Conservation (phyloP, 2,888 invertebrate species). For the Rhimphoctona megacephalus region DNA sequence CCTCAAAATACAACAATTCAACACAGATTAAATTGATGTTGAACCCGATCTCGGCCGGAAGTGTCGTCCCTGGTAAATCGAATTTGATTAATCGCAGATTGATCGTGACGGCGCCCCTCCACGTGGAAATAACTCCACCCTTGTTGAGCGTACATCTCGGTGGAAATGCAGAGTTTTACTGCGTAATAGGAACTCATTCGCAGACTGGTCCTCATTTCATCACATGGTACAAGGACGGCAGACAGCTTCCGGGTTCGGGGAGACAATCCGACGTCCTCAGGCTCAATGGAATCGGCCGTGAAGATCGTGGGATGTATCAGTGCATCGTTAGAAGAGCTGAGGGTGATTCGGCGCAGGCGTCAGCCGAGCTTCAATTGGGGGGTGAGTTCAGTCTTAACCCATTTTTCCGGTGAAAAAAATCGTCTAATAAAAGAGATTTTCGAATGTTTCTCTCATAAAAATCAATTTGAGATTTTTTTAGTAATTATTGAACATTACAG, state of each 20-base stretch:
- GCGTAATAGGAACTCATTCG: constrained; percentile 82
- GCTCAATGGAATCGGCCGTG: constrained; percentile 89
- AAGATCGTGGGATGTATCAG: constrained; percentile 92
- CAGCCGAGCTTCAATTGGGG: constrained; percentile 90
- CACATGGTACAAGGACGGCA: constrained; percentile 89
- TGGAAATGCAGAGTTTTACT: constrained; percentile 90
- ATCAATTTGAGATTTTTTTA: too few species aligned
- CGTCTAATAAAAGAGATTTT: not conserved
- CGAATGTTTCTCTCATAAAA: not conserved
- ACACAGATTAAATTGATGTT: not conserved
- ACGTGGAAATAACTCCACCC: constrained; percentile 89
- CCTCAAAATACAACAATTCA: not conserved
- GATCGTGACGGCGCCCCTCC: constrained; percentile 88
- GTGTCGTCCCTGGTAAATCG: not conserved
- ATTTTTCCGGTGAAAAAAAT: not conserved
- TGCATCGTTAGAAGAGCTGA: constrained; percentile 90
- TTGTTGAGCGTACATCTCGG: constrained; percentile 91
- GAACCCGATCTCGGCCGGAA: not conserved
- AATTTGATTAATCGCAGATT: constrained; percentile 81
- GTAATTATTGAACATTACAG: too few species aligned
- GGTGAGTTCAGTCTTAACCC: constrained; percentile 85
- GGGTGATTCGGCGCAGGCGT: constrained; percentile 91
- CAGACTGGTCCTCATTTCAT: constrained; percentile 87
- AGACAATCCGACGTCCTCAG: constrained; percentile 88
- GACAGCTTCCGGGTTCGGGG: constrained; percentile 89